phyloP scores from a whole-genome alignment of 2,113 vertebrate genomes.

The Nothocercus nigrocapillus region DNA sequence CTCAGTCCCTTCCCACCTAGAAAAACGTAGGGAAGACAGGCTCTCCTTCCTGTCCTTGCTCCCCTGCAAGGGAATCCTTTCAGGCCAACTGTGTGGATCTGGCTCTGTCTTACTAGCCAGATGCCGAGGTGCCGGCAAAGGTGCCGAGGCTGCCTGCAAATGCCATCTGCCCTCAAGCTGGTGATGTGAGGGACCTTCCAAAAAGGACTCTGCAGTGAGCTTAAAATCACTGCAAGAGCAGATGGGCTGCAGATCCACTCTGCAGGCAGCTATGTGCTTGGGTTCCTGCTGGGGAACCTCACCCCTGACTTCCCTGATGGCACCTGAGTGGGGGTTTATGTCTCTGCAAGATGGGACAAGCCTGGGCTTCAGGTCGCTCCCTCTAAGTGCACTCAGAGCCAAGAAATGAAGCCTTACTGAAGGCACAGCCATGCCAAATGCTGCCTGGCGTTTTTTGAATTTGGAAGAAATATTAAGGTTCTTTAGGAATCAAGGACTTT shows the following conservation, averaged over 20 bases:
- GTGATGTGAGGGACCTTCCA: constrained; percentile 20
- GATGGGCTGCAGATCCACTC: background rate
- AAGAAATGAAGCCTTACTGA: background rate
- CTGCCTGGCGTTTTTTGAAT: background rate
- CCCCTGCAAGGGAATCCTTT: background rate
- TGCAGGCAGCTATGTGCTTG: background rate
- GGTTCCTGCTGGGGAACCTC: background rate
- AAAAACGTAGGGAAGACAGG: background rate
- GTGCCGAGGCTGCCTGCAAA: constrained; percentile 9
- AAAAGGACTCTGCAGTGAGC: background rate
- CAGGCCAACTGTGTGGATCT: background rate
- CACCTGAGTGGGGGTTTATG: background rate
- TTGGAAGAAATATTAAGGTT: background rate
- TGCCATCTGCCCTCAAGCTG: constrained; percentile 36
- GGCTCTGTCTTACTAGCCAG: background rate
- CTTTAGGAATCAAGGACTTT: constrained; percentile 15
- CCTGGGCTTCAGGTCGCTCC: background rate
- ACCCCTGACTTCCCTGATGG: background rate
- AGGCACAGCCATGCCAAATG: background rate
- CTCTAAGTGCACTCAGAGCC: background rate
- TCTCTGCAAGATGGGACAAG: background rate
- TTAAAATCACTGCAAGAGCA: constrained; percentile 26
- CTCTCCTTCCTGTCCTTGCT: background rate
- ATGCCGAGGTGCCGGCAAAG: background rate
- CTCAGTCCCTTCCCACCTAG: background rate